These are phyloP conservation scores for Orientallactaga bullata DNA, from an alignment of 2,113 vertebrate species.

Conservation along the genomic window DNA sequence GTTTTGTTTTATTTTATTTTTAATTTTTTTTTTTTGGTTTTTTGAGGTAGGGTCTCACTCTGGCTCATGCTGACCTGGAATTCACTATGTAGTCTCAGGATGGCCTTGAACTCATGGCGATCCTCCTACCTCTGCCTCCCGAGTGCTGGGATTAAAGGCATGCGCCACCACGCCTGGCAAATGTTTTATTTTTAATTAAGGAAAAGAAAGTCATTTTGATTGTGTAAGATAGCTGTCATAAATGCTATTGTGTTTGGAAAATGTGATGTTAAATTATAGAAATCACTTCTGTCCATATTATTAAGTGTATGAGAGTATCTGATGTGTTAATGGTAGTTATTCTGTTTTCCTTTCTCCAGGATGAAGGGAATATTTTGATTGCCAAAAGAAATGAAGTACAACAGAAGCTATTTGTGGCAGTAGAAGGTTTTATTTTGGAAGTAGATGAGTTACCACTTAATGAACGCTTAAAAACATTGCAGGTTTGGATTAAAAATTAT, in stretches of 20 bases:
- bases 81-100: too few relatives aligned
- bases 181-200: constrained; percentile 55
- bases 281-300: not conserved
- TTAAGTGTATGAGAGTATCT: constrained; percentile 1
- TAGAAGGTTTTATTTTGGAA: constrained; percentile 86
- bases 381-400: constrained; percentile 84
- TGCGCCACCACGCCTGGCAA: too few relatives aligned
- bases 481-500: constrained; percentile 81
- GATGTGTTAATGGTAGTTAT: constrained; percentile 15
- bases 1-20: constrained; percentile 55
- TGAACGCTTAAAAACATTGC: constrained; percentile 81
- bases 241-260: not conserved
- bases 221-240: constrained; percentile 14
- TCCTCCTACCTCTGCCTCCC: too few relatives aligned
- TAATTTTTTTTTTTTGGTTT: too few relatives aligned
- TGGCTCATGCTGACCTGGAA: too few relatives aligned
- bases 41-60: too few relatives aligned
- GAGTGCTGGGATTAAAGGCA: too few relatives aligned
- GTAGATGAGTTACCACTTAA: constrained; percentile 83
- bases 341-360: constrained; percentile 71
- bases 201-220: not conserved
- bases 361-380: constrained; percentile 84
- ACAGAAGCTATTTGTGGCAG: constrained; percentile 79
- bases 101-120: too few relatives aligned
- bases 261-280: constrained; percentile 53